phyloP scores from a whole-genome alignment of 2,113 vertebrate species.

The Vulpes ferrilata region DNA sequence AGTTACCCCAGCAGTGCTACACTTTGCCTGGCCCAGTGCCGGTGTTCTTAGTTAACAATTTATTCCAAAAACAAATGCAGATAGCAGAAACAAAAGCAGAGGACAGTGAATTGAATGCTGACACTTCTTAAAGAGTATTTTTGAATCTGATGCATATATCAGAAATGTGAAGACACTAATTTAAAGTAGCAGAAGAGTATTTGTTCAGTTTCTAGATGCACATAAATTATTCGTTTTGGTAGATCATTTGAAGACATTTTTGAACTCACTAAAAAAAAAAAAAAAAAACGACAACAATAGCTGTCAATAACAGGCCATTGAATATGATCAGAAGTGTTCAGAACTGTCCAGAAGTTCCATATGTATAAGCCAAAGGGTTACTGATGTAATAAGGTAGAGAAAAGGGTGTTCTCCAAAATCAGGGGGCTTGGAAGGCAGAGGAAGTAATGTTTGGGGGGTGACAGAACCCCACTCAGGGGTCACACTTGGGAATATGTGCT shows the following conservation, averaged over 20 bases:
- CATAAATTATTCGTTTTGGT: not conserved
- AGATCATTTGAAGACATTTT: slow-evolving; percentile 48
- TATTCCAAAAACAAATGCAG: slow-evolving; percentile 39
- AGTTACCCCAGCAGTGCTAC: not conserved
- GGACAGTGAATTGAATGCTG: slow-evolving; percentile 31
- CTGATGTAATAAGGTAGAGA: not conserved
- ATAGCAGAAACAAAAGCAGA: not conserved
- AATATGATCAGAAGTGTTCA: slow-evolving; percentile 39
- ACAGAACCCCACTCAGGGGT: not conserved
- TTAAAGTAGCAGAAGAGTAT: not conserved
- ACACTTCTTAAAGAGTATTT: not conserved
- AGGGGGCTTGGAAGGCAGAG: not conserved
- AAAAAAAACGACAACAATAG: not conserved
- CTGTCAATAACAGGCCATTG: not conserved
- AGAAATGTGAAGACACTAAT: slow-evolving; percentile 28
- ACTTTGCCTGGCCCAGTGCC: not conserved
- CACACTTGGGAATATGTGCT: not conserved
- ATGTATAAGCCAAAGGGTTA: not conserved
- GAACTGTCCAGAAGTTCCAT: not conserved
- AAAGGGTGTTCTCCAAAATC: not conserved
- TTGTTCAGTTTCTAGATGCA: not conserved
- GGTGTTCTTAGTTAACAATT: not conserved
- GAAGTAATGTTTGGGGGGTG: not conserved
- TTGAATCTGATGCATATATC: not conserved
- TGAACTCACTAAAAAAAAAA: slow-evolving; percentile 18